A percentile compares a stretch with the other conserved stretches of the same genome.
phyloP scores from a whole-genome alignment of 2,888 invertebrate genomes.

The Amblyteles armatorius region DNA sequence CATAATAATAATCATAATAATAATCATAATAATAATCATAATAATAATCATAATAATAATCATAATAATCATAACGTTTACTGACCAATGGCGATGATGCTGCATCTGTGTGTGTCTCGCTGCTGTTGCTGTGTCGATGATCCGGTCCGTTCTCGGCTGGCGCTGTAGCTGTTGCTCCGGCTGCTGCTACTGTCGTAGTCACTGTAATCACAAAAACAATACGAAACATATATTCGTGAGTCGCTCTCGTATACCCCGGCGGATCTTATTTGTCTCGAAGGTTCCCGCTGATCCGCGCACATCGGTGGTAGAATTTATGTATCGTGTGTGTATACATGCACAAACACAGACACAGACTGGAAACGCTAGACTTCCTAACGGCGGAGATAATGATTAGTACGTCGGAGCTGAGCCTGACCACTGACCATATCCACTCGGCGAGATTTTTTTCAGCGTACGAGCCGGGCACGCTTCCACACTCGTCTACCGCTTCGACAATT shows the following conservation, averaged over 20 bases:
- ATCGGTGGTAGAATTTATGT: background rate
- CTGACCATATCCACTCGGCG: conserved; percentile 65
- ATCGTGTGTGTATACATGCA: background rate
- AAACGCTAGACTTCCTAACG: conserved; percentile 60
- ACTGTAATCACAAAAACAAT: conserved; percentile 73
- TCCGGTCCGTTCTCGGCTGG: conserved; percentile 74
- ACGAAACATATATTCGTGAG: conserved; percentile 19
- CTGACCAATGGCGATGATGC: conserved; percentile 79
- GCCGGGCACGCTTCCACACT: background rate
- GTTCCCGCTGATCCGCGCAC: conserved; percentile 11
- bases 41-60: background rate
- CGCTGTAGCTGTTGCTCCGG: conserved; percentile 36
- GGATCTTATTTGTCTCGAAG: conserved; percentile 43
- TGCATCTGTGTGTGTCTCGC: conserved; percentile 76
- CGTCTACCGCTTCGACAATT: background rate
- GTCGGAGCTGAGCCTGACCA: conserved; percentile 59
- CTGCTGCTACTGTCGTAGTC: conserved; percentile 64
- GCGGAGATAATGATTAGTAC: conserved; percentile 62
- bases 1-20: background rate
- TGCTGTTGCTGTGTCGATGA: conserved; percentile 73
- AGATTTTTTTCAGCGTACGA: conserved; percentile 45
- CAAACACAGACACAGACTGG: conserved; percentile 11
- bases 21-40: background rate
- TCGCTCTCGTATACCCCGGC: conserved; percentile 17
- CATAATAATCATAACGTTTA: conserved; percentile 16